A percentile compares a stretch with the other conserved stretches of the same genome.
phyloP scores from a whole-genome alignment of 2,888 invertebrate species.

The Acanthopleura granulata region DNA sequence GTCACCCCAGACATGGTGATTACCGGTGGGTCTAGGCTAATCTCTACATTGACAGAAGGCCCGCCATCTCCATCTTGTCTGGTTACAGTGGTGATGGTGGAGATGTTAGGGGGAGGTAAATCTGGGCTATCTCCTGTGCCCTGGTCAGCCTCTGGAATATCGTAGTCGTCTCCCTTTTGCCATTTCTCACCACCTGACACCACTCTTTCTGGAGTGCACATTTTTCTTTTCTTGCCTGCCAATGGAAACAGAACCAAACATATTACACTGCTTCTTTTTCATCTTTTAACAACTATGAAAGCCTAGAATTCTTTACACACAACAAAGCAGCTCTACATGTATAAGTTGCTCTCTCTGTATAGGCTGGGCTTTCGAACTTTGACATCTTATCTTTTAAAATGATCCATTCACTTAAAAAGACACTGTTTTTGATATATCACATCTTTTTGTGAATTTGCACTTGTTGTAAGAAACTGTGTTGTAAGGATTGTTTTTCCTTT shows the following conservation, averaged over 20 bases:
- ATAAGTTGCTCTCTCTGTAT: too few species aligned
- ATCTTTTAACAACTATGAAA: too few species aligned
- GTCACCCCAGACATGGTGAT: neutral
- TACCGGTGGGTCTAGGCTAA: constrained; percentile 4
- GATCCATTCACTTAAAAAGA: too few species aligned
- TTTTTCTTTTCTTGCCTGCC: constrained; percentile 4
- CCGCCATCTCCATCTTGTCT: neutral
- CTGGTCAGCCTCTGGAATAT: constrained; percentile 6
- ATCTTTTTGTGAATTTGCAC: too few species aligned
- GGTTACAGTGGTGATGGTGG: neutral
- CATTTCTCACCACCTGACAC: constrained; percentile 1
- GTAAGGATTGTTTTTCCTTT: too few species aligned
- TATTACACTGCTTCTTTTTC: too few species aligned
- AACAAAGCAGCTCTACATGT: too few species aligned
- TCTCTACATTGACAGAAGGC: neutral
- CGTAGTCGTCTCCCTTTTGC: constrained; percentile 8
- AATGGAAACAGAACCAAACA: neutral
- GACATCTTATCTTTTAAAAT: too few species aligned
- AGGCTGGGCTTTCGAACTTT: too few species aligned
- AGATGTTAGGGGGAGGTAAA: constrained; percentile 5
- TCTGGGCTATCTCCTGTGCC: constrained; percentile 1
- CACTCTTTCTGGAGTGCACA: constrained; percentile 7
- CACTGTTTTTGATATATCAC: too few species aligned
- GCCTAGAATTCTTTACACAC: too few species aligned
- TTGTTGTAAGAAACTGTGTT: too few species aligned